Percentiles rank a stretch among this genome's conserved stretches.
These are phyloP conservation scores for Scaptomyza cyrtandrae DNA, from an alignment of 2,888 invertebrate genomes.

Conservation along the genomic window DNA sequence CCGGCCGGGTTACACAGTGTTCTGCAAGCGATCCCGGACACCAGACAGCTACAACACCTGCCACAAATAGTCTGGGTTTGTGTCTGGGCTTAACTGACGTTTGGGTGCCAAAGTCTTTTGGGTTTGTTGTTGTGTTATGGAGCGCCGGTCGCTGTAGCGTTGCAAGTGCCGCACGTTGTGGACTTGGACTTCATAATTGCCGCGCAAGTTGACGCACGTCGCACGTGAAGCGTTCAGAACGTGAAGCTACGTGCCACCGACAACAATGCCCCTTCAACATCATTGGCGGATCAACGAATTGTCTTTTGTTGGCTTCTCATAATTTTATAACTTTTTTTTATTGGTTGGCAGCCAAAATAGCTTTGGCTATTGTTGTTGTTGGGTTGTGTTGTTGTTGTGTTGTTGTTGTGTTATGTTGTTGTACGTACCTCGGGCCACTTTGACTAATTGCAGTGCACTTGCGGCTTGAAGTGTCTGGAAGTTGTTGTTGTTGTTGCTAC, in stretches of 20 bases:
- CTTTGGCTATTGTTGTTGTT: constrained; percentile 33
- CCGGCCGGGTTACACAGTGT: constrained; percentile 44
- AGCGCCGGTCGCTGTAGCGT: constrained; percentile 47
- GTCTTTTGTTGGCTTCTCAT: constrained; percentile 59
- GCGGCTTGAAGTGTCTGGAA: constrained; percentile 58
- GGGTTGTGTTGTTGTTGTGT: neutral
- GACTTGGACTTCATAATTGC: constrained; percentile 73
- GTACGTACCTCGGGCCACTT: constrained; percentile 49
- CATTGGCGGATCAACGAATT: constrained; percentile 33
- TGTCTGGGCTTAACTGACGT: constrained; percentile 38
- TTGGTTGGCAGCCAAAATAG: constrained; percentile 60
- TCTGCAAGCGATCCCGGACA: constrained; percentile 32
- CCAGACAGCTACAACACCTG: constrained; percentile 47
- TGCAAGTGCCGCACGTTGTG: no score
- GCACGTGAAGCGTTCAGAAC: constrained; percentile 52
- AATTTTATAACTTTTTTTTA: constrained; percentile 67
- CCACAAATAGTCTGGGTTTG: constrained; percentile 33
- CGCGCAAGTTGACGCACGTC: constrained; percentile 75
- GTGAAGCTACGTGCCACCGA: constrained; percentile 65
- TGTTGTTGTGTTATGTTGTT: no score
- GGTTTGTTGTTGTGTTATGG: constrained; percentile 13
- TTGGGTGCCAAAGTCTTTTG: constrained; percentile 64
- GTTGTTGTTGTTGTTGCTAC: constrained; percentile 62
- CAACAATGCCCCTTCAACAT: constrained; percentile 18
- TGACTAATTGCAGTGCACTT: constrained; percentile 79